Conservation (phyloP, 2,888 invertebrate species). For the Dryadula phaetusa region DNA sequence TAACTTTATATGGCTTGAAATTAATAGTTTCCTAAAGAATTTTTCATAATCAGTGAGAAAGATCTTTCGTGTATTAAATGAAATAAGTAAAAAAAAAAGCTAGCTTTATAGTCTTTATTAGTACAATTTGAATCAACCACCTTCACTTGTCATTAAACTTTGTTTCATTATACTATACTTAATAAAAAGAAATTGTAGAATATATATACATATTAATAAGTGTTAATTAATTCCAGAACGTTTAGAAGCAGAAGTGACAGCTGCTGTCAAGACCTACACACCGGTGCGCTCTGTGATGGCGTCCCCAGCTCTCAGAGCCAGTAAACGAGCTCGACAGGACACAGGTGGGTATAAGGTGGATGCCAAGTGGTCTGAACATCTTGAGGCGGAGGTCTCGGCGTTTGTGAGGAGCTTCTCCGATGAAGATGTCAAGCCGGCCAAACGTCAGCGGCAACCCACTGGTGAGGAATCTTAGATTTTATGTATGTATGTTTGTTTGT, state of each 20-base stretch:
- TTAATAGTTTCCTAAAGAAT: no score
- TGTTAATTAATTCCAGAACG: conserved; percentile 58
- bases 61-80: no score
- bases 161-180: no score
- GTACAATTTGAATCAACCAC: no score
- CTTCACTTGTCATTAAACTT: no score
- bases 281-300: conserved; percentile 67
- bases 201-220: background rate
- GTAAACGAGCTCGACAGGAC: conserved; percentile 67
- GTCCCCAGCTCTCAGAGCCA: conserved; percentile 58
- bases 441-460: conserved; percentile 33
- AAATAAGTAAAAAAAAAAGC: no score
- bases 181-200: no score
- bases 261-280: conserved; percentile 59
- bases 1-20: no score
- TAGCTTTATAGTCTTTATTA: no score
- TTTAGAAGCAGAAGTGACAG: conserved; percentile 70
- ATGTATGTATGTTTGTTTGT: background rate
- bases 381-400: conserved; percentile 40
- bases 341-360: conserved; percentile 59
- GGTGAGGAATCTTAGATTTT: conserved; percentile 24
- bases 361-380: conserved; percentile 42
- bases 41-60: no score
- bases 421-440: conserved; percentile 34
- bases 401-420: conserved; percentile 40